Percentiles rank a stretch among this genome's conserved stretches.
These are phyloP conservation scores for Hypselothyrea guttata DNA, from an alignment of 2,888 invertebrate species.

Conservation along the genomic window DNA sequence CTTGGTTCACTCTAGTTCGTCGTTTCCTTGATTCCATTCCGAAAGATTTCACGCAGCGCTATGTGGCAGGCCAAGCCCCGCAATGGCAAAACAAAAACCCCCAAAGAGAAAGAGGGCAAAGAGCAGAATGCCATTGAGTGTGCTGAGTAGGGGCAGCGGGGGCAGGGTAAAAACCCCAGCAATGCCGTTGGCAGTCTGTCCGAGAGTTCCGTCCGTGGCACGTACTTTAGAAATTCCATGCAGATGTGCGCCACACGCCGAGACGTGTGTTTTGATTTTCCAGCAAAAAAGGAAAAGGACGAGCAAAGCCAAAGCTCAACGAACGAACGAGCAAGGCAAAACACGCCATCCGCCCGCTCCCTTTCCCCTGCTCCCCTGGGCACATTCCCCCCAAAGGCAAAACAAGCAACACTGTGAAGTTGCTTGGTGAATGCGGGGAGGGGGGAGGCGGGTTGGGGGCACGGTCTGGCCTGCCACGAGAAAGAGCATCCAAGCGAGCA, in stretches of 20 bases:
- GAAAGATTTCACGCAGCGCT: too few species aligned
- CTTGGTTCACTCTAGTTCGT: too few species aligned
- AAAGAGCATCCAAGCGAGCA: constrained; percentile 75
- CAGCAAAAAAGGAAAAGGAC: constrained; percentile 47
- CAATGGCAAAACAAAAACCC: constrained; percentile 21
- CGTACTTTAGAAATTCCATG: constrained; percentile 76
- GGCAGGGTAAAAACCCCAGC: constrained; percentile 19
- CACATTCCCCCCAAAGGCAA: constrained; percentile 27
- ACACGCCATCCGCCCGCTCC: constrained; percentile 22
- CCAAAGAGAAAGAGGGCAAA: constrained; percentile 20
- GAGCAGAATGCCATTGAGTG: neutral
- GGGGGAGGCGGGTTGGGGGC: constrained; percentile 5
- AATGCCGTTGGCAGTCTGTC: constrained; percentile 30
- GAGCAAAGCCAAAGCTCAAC: constrained; percentile 59
- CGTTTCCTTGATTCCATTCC: too few species aligned
- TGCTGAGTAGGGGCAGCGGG: neutral
- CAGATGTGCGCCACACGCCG: constrained; percentile 76
- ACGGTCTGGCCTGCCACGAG: constrained; percentile 53
- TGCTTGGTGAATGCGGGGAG: constrained; percentile 29
- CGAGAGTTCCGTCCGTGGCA: constrained; percentile 60
- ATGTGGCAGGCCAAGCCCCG: constrained; percentile 51
- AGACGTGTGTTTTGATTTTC: constrained; percentile 79
- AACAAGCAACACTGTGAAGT: constrained; percentile 42
- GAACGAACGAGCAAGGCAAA: constrained; percentile 45
- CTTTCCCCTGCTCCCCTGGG: neutral